These are phyloP conservation scores for Trachelus iudaicus DNA, from an alignment of 2,888 invertebrate species.

Conservation along the genomic window DNA sequence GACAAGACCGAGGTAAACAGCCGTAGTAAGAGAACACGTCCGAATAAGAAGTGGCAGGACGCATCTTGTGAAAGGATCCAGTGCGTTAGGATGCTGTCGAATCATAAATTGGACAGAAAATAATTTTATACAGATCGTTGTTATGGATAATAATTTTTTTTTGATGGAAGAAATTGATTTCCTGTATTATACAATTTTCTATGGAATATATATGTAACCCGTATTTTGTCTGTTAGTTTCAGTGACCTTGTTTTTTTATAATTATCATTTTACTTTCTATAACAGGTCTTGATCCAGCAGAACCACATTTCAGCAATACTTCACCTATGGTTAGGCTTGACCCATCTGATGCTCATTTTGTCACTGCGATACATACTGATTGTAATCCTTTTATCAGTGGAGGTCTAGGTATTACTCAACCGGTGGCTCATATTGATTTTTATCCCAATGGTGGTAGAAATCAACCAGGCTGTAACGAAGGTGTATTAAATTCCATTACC, in stretches of 20 bases:
- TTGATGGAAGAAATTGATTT: not conserved
- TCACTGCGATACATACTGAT: slow-evolving; percentile 92
- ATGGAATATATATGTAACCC: not conserved
- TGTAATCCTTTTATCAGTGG: slow-evolving; percentile 81
- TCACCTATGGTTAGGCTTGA: slow-evolving; percentile 85
- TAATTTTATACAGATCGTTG: not conserved
- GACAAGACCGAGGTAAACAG: slow-evolving; percentile 57
- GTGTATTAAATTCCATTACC: slow-evolving; percentile 74
- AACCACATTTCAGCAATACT: slow-evolving; percentile 88
- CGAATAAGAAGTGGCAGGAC: slow-evolving; percentile 51
- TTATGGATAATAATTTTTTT: not conserved
- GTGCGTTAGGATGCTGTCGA: not conserved
- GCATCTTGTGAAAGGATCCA: not conserved
- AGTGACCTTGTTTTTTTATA: not conserved
- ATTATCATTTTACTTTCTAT: slow-evolving; percentile 12
- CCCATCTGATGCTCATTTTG: slow-evolving; percentile 86
- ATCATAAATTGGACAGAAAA: not conserved
- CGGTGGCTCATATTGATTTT: slow-evolving; percentile 90
- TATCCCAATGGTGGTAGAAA: slow-evolving; percentile 89
- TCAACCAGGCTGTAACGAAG: slow-evolving; percentile 77
- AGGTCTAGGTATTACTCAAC: slow-evolving; percentile 83
- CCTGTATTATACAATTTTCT: not conserved
- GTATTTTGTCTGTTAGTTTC: not conserved
- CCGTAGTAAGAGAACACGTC: slow-evolving; percentile 53
- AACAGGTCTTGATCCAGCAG: slow-evolving; percentile 85